Base-by-base conservation (phyloP, 2,888 invertebrate genomes). In the Rhimphoctona megacephalus region DNA sequence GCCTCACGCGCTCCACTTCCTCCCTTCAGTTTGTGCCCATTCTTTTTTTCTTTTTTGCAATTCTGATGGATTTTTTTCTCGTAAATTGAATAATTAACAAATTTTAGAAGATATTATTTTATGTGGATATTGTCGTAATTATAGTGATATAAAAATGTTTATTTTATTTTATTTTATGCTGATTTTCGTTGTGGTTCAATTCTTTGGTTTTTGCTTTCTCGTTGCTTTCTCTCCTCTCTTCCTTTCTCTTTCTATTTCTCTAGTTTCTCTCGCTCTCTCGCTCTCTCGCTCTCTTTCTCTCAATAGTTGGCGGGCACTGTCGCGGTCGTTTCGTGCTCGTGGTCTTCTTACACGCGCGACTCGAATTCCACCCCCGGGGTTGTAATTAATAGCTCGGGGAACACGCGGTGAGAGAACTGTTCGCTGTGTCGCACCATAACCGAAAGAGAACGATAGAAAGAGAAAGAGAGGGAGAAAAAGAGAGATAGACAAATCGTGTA, bases 371-470 rank as follows among this genome's bases (percentile, higher is more conserved):
- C 87, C 87, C 87, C 54, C 78, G 87, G 81, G 87, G 67, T 52
- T 83, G 88, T 89, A 89, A 89, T 89, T 89, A 89, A 89, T 89
- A 87, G 88, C 88, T 87, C 81, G 83, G 73, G 86, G 85, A 70
- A 78, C 69, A 82, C 52, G 82, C 79, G 66, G 78, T 64, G 79
- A 49, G 73, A 72, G 66, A 61, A 57, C 7, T 22, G 25, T 46
- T 46, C 73, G 73, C 66, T 69, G 11, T 25, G 64, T 43, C 61
- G 66, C 57, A 25, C 57, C 25, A 25, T 25, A 25, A 14, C 11
- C 11, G 25, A 25, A 11, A 6, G 14, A 17, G 57, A 11, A 57
- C 11, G 22, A 11, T n/a, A 57, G 25, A 57, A 25, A 11, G 9
- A 25, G 57, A 25, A 11, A 25, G 30, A 17, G 30, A 61, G 6